phyloP scores from a whole-genome alignment of 2,113 vertebrate genomes.

The Hoplias malabaricus region DNA sequence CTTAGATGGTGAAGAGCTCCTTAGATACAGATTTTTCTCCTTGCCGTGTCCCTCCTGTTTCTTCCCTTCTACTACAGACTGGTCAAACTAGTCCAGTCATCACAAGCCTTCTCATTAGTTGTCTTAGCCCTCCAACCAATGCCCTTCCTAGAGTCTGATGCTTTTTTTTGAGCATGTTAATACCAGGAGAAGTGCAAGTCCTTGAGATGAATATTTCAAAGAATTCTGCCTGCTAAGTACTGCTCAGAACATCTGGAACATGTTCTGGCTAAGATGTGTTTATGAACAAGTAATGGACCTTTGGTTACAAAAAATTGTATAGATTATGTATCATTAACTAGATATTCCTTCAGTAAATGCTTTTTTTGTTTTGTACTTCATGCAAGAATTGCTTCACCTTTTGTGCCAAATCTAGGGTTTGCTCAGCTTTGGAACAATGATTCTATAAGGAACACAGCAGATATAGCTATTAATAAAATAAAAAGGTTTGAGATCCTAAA shows the following conservation, averaged over 20 bases:
- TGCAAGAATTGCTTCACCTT: conserved; percentile 38
- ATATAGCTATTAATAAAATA: neutral
- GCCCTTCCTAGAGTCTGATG: conserved; percentile 51
- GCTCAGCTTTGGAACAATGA: conserved; percentile 15
- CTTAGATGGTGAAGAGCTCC: conserved; percentile 52
- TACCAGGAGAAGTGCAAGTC: neutral
- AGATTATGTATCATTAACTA: conserved; percentile 40
- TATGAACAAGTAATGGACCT: neutral
- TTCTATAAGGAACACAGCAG: conserved; percentile 51
- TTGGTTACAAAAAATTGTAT: conserved; percentile 46
- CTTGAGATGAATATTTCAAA: neutral
- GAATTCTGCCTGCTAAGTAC: neutral
- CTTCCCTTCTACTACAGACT: conserved; percentile 3
- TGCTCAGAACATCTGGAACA: neutral
- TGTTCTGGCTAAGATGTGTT: neutral
- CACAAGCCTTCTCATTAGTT: conserved; percentile 19
- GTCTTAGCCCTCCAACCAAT: conserved; percentile 13
- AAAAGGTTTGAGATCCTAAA: neutral
- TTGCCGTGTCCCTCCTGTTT: conserved; percentile 51
- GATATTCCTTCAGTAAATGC: conserved; percentile 36
- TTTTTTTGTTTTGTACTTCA: conserved; percentile 26
- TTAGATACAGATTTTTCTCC: conserved; percentile 65
- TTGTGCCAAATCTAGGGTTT: neutral
- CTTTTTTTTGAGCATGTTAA: conserved; percentile 39
- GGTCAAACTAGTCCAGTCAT: neutral